phyloP scores from a whole-genome alignment of 2,113 vertebrate species.

The Benitochromis conjunctus region DNA sequence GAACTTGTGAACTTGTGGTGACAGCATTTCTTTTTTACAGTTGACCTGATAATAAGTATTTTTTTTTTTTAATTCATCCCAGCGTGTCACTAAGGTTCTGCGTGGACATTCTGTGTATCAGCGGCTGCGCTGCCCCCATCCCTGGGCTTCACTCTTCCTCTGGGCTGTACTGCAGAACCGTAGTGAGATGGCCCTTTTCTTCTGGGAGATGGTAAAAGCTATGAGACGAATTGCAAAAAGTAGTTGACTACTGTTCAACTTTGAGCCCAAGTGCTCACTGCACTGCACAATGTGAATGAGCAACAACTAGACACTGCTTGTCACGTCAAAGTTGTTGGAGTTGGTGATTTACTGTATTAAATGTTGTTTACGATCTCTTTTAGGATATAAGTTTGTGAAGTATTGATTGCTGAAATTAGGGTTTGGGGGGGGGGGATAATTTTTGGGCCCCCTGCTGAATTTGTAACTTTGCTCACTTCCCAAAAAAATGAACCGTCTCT shows the following conservation, averaged over 20 bases:
- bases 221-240: neutral
- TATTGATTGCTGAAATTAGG: too few relatives aligned
- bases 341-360: too few relatives aligned
- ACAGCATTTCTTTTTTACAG: neutral
- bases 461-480: neutral
- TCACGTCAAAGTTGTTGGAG: too few relatives aligned
- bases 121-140: neutral
- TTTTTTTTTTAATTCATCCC: neutral
- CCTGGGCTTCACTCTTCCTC: neutral
- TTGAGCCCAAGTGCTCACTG: too few relatives aligned
- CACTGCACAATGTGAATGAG: too few relatives aligned
- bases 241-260: neutral
- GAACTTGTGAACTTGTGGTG: neutral
- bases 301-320: too few relatives aligned
- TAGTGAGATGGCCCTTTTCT: neutral
- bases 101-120: neutral
- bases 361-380: too few relatives aligned
- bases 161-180: neutral
- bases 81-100: neutral
- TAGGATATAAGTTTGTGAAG: too few relatives aligned
- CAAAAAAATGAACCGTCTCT: neutral
- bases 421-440: neutral
- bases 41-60: neutral
- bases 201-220: neutral
- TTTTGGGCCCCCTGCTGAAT: neutral